These are phyloP conservation scores for Magallana ariakensis DNA, from an alignment of 1,140 invertebrate species.

Conservation along the genomic window DNA sequence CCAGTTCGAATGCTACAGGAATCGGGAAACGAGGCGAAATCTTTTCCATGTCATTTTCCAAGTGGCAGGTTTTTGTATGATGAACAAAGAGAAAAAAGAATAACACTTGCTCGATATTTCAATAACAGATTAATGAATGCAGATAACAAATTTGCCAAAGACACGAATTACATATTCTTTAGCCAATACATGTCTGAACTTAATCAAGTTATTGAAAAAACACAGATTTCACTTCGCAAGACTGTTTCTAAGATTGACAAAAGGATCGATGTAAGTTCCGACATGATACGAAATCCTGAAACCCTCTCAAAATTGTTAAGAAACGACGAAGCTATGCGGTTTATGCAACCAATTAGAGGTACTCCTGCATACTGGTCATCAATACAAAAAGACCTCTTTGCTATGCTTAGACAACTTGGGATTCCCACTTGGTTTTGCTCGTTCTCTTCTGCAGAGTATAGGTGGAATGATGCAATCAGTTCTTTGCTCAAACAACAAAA, in stretches of 20 bases:
- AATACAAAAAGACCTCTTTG: slow-evolving; percentile 57
- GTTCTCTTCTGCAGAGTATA: no score
- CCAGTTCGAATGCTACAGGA: slow-evolving; percentile 45
- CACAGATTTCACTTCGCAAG: slow-evolving; percentile 40
- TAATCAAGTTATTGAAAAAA: slow-evolving; percentile 28
- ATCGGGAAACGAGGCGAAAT: slow-evolving; percentile 42
- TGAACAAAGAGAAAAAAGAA: slow-evolving; percentile 29
- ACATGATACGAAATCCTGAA: neutral
- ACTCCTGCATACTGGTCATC: slow-evolving; percentile 56
- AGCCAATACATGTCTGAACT: slow-evolving; percentile 18
- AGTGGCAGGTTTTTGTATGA: slow-evolving; percentile 21
- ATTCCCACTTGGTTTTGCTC: no score
- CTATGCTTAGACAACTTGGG: no score
- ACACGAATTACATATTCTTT: slow-evolving; percentile 30
- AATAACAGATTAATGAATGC: slow-evolving; percentile 42
- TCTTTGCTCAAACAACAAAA: no score
- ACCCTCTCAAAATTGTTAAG: neutral
- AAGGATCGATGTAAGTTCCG: neutral
- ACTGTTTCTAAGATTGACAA: neutral
- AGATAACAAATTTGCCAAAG: slow-evolving; percentile 9
- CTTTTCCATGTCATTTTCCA: slow-evolving; percentile 44
- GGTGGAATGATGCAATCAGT: no score
- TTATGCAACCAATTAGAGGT: slow-evolving; percentile 55
- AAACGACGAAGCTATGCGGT: slow-evolving; percentile 34
- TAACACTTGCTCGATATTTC: slow-evolving; percentile 45